Evolutionary conservation across 2,888 invertebrate genomes (phyloP).

Genomic region (Acrobasis consociella): DNA sequence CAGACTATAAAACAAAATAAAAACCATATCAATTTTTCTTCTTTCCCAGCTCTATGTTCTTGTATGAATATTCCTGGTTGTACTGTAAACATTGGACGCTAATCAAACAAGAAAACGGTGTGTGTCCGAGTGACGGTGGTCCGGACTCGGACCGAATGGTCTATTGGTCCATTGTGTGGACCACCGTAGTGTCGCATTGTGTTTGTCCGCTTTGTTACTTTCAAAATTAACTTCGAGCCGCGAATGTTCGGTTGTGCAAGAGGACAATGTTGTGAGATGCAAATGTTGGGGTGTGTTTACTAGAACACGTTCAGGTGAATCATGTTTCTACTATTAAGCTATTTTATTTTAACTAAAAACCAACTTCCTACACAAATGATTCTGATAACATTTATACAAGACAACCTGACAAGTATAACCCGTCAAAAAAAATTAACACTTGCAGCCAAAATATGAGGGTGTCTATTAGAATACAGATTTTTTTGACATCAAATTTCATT

Average conservation of each 20-base stretch:
- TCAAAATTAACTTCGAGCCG: conserved; percentile 70
- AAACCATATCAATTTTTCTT: conserved; percentile 32
- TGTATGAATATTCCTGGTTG: conserved; percentile 45
- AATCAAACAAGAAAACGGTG: conserved; percentile 62
- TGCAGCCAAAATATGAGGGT: too few relatives aligned
- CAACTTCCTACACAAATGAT: too few relatives aligned
- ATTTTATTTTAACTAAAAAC: too few relatives aligned
- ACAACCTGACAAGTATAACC: too few relatives aligned
- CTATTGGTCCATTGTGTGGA: conserved; percentile 46
- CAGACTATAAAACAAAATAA: conserved; percentile 6
- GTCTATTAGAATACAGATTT: too few relatives aligned
- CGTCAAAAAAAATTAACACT: too few relatives aligned
- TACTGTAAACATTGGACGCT: conserved; percentile 60
- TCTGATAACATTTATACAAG: too few relatives aligned
- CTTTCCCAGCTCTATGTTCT: conserved; percentile 31
- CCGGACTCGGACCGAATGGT: conserved; percentile 27
- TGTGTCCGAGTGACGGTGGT: conserved; percentile 64
- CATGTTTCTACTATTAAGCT: too few relatives aligned
- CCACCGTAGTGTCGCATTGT: conserved; percentile 59
- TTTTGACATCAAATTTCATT: too few relatives aligned
- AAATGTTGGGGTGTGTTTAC: not conserved
- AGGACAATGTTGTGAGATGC: conserved; percentile 6
- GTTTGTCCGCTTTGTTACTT: conserved; percentile 65
- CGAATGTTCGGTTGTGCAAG: conserved; percentile 39
- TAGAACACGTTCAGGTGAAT: too few relatives aligned